Conservation (phyloP, 2,113 vertebrate species). For the Ceuthmochares aereus region DNA sequence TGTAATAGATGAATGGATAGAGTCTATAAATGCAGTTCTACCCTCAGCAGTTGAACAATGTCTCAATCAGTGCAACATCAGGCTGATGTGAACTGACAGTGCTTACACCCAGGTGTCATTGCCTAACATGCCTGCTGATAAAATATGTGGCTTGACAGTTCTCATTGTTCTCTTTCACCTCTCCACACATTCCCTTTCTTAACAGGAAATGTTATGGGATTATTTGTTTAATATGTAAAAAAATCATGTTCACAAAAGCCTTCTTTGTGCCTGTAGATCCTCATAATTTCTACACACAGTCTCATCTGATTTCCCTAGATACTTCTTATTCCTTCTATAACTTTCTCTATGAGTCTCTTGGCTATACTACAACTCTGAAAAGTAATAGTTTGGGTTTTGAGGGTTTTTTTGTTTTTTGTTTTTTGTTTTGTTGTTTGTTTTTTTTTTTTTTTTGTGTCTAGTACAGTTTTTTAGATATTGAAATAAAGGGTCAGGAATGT, state of each 20-base stretch:
- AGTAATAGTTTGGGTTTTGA: background rate
- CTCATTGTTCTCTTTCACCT: constrained; percentile 21
- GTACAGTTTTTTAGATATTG: background rate
- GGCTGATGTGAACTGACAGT: constrained; percentile 51
- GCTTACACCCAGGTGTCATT: constrained; percentile 23
- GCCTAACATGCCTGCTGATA: background rate
- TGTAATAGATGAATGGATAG: background rate
- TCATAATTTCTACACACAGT: background rate
- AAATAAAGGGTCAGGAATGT: background rate
- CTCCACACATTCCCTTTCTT: background rate
- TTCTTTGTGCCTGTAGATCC: background rate
- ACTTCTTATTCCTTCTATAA: background rate
- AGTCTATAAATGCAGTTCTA: background rate
- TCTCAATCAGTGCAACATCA: background rate
- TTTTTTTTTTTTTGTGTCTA: background rate
- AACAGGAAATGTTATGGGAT: background rate
- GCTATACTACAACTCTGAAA: background rate
- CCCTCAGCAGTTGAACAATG: background rate
- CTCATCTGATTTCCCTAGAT: background rate
- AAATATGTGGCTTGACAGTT: constrained; percentile 13
- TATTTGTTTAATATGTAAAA: background rate
- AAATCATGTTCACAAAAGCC: background rate
- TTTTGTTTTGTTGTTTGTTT: background rate
- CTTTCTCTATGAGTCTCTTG: background rate
- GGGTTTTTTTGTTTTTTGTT: background rate